Evolutionary conservation across 2,113 vertebrate genomes (phyloP).

Genomic region (Aptenodytes patagonicus): DNA sequence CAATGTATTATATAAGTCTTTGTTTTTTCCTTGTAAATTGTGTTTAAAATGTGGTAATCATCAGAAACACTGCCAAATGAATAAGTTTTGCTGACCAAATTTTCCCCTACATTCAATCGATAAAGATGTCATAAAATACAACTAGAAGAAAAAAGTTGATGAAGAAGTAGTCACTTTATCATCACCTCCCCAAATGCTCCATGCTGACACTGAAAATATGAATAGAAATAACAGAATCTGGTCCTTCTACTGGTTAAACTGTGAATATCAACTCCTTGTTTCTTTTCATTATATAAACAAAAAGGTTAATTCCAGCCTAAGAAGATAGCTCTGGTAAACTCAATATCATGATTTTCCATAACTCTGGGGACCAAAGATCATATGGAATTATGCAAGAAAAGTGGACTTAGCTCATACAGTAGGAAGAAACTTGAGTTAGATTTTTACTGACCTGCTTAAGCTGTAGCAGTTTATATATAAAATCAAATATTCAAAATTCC

Average conservation of each 20-base stretch:
- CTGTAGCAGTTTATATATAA: background rate
- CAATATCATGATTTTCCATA: background rate
- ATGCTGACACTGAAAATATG: background rate
- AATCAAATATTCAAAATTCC: background rate
- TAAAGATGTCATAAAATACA: background rate
- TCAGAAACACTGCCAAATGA: constrained; percentile 19
- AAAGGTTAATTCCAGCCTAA: background rate
- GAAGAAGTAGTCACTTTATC: background rate
- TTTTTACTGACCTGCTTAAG: background rate
- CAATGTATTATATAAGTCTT: constrained; percentile 17
- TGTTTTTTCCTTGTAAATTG: background rate
- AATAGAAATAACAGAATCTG: background rate
- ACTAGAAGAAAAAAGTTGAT: background rate
- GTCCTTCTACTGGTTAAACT: background rate
- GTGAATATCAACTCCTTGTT: background rate
- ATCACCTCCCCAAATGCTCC: background rate
- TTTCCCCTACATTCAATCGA: background rate
- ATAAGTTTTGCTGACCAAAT: background rate
- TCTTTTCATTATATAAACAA: background rate
- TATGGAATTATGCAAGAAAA: background rate
- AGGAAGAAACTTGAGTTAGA: background rate
- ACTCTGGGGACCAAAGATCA: background rate
- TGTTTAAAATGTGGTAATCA: constrained; percentile 13
- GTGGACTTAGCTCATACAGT: background rate
- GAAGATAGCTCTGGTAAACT: background rate